Percentiles rank a stretch among this genome's conserved stretches.
Evolutionary conservation across 1,140 invertebrate species (phyloP).

Genomic region (Centruroides vittatus): DNA sequence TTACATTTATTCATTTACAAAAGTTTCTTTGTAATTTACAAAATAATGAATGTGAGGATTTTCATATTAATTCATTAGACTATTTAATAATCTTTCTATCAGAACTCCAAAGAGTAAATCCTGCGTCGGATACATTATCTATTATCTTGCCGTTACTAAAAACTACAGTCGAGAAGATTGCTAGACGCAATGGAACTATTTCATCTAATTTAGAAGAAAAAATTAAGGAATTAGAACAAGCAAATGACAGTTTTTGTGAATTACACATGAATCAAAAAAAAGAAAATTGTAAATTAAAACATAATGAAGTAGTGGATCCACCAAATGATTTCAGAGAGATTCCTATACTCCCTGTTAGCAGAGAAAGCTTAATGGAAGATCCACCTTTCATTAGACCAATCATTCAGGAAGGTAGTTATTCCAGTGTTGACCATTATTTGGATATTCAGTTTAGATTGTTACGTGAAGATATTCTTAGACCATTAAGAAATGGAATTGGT

Average conservation of each 20-base stretch:
- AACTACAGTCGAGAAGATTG: neutral
- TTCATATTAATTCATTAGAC: neutral
- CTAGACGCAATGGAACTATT: no score
- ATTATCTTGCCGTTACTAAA: neutral
- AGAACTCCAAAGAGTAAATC: neutral
- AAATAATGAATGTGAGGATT: neutral
- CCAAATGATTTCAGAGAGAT: slow-evolving; percentile 15
- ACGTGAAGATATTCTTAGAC: slow-evolving; percentile 45
- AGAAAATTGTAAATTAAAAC: neutral
- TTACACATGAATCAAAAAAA: neutral
- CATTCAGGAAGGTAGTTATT: slow-evolving; percentile 42
- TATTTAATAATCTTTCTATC: neutral
- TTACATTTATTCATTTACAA: neutral
- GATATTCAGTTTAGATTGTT: slow-evolving; percentile 61
- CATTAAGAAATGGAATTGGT: slow-evolving; percentile 26
- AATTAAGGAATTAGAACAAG: neutral
- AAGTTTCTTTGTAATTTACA: neutral
- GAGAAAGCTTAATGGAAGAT: slow-evolving; percentile 3
- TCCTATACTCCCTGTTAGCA: slow-evolving; percentile 8
- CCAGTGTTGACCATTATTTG: slow-evolving; percentile 50
- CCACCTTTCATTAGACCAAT: slow-evolving; percentile 39
- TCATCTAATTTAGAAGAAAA: neutral
- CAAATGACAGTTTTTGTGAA: neutral
- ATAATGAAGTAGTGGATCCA: neutral
- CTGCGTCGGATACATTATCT: neutral